Conservation (phyloP, 1,140 invertebrate genomes). For the Cydia splendana region DNA sequence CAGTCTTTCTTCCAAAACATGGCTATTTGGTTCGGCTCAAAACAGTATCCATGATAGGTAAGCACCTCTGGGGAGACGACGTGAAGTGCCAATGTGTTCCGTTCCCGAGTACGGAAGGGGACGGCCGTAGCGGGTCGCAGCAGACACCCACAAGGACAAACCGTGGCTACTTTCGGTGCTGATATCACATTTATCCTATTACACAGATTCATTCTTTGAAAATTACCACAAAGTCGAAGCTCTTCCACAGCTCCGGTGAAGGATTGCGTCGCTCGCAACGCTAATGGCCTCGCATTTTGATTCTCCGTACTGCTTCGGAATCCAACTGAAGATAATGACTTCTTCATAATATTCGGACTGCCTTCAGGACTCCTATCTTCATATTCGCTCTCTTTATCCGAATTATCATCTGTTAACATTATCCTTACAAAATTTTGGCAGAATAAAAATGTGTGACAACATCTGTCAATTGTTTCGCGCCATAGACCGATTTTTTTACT, state of each 20-base stretch:
- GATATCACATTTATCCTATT: constrained; percentile 55
- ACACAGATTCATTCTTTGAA: constrained; percentile 61
- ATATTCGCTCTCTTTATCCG: constrained; percentile 68
- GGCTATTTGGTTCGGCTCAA: constrained; percentile 67
- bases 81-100: constrained; percentile 64
- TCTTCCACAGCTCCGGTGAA: constrained; percentile 75
- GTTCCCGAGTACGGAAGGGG: constrained; percentile 69
- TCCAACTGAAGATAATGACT: constrained; percentile 68
- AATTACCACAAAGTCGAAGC: constrained; percentile 62
- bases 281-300: constrained; percentile 57
- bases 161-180: constrained; percentile 48
- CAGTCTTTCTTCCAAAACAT: constrained; percentile 85
- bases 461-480: constrained; percentile 48
- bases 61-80: constrained; percentile 69
- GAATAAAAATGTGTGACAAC: constrained; percentile 36
- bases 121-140: constrained; percentile 51
- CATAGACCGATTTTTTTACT: constrained; percentile 1
- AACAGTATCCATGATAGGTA: constrained; percentile 68
- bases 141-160: constrained; percentile 72
- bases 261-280: constrained; percentile 73
- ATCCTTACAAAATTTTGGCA: constrained; percentile 42
- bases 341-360: constrained; percentile 65
- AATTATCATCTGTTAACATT: constrained; percentile 68
- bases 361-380: constrained; percentile 60
- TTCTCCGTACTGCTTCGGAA: constrained; percentile 66